Evolutionary conservation across 2,888 invertebrate species (phyloP), one percentile per base, ranked within the genome.

Genomic region (Platycnemis pennipes): DNA sequence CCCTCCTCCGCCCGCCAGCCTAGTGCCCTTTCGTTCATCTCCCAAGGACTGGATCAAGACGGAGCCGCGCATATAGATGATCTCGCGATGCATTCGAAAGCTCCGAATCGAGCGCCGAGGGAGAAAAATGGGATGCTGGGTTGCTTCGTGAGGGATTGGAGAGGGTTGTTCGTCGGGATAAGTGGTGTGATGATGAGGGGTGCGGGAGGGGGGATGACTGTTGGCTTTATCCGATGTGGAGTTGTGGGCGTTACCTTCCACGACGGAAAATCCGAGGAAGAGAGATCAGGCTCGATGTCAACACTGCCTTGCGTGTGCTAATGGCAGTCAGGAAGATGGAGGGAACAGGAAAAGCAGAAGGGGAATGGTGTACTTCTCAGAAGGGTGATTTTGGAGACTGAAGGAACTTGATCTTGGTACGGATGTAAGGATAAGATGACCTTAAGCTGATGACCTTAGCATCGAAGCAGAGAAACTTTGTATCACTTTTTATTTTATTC

Each of bases 1-100:
- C 26, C 19, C 63, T 3, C 77, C n/a, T 13, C 13, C 11, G 11
- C n/a, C 77, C 31, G 26, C 37, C n/a, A 2, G 8, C 37, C n/a
- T n/a, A n/a, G n/a, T n/a, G n/a, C 26, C 37, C 13, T 13, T 13
- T 37, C 7, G 37, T 37, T 77, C 77, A 77, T 77, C 37, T 77
- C 31, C 31, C 37, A 77, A 77, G 77, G 22, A 37, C 37, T 37
- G 77, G 31, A 37, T 77, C 31, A 26, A 31, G 37, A 37, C 37
- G 77, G 77, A 77, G 77, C 37, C 37, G 37, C 37, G 77, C 77
- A 77, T 77, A 77, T 77, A n/a, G 16, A 77, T 77, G 77, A 77
- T 77, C 77, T 37, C 26, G 37, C 37, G 77, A 77, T 77, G 77
- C 77, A 77, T 37, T 11, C 77, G 31, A 77, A 37, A 37, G 37